Evolutionary conservation across 1,140 invertebrate genomes (phyloP), one percentile per base, ranked within the genome.

Genomic region (Teleogryllus occipitalis): DNA sequence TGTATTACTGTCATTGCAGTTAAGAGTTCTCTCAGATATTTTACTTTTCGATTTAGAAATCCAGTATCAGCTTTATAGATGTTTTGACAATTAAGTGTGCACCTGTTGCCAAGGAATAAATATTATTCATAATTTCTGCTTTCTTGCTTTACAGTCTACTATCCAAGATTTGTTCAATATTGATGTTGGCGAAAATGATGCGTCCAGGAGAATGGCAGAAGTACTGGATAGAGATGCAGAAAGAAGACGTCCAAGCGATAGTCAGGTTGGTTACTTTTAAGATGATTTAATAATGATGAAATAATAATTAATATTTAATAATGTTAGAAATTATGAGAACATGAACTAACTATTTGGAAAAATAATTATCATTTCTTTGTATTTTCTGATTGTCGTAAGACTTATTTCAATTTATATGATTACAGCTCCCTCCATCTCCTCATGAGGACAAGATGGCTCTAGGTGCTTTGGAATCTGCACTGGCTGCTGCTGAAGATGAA

Each of bases 401-500:
- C 47, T 15, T 76, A 22, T 76, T 39, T 39, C 27, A 39, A 2
- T 39, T 39, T 39, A 14, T 65, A 14, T 77, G 14, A 7, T 7
- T 27, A 46, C 21, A 75, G 78, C n/a, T 74, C 39, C 78, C 39
- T 7, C 46, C 79, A 21, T 82, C 49, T 75, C 82, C 47, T 82
- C 84, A 75, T 83, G 89, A 89, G 12, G 91, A 92, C 75, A 92
- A 91, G 82, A 83, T 86, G 8, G 91, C 90, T 0, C 87, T 93
- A 73, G 92, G 91, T 65, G 92, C 91, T 8, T 89, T 95, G 81
- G 95, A 96, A 87, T 90, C 85, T 82, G 97, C 96, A 75, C 88
- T 99, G 48, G 95, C 95, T 39, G 93, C 95, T 77, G 96, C 94
- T 48, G 97, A 99, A 87, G 98, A 99, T 88, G 97, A 97, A 84